Percentiles rank a stretch among this genome's conserved stretches.
phyloP scores from a whole-genome alignment of 2,797 vertebrate genomes.

The Cryptoprocta ferox region DNA sequence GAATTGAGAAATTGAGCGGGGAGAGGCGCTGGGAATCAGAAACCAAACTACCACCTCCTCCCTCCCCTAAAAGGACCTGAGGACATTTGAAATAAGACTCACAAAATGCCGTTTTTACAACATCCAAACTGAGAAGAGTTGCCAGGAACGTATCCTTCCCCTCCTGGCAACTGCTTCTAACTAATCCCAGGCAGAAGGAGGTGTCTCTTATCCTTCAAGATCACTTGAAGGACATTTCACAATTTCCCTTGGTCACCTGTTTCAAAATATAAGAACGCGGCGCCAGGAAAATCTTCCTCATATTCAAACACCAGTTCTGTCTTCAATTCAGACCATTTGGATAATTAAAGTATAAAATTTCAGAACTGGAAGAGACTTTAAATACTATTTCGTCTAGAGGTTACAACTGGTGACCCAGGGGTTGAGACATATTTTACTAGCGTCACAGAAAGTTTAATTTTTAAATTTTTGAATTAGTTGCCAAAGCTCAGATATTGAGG shows the following conservation, averaged over 20 bases:
- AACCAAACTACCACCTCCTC: constrained; percentile 51
- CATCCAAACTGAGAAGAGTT: constrained; percentile 34
- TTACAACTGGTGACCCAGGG: constrained; percentile 60
- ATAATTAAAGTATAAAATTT: constrained; percentile 77
- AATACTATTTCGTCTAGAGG: constrained; percentile 69
- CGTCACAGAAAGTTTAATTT: constrained; percentile 68
- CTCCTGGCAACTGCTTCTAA: constrained; percentile 38
- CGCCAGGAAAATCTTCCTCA: constrained; percentile 80
- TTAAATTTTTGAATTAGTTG: constrained; percentile 49
- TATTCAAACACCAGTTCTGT: constrained; percentile 61
- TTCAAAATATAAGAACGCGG: constrained; percentile 71
- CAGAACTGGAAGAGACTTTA: constrained; percentile 70
- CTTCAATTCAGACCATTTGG: constrained; percentile 69
- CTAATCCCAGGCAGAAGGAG: constrained; percentile 57
- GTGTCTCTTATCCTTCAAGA: constrained; percentile 47
- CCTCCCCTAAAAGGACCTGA: constrained; percentile 59
- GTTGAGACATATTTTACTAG: constrained; percentile 67
- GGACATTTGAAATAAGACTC: constrained; percentile 72
- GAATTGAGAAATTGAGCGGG: constrained; percentile 71
- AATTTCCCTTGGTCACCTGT: constrained; percentile 69
- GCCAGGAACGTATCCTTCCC: background rate
- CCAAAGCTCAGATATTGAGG: constrained; percentile 25
- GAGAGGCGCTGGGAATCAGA: constrained; percentile 66
- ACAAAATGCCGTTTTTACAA: constrained; percentile 64
- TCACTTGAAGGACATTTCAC: constrained; percentile 70